Conservation (phyloP, 2,888 invertebrate species). For the Stenoptilia bipunctidactyla region DNA sequence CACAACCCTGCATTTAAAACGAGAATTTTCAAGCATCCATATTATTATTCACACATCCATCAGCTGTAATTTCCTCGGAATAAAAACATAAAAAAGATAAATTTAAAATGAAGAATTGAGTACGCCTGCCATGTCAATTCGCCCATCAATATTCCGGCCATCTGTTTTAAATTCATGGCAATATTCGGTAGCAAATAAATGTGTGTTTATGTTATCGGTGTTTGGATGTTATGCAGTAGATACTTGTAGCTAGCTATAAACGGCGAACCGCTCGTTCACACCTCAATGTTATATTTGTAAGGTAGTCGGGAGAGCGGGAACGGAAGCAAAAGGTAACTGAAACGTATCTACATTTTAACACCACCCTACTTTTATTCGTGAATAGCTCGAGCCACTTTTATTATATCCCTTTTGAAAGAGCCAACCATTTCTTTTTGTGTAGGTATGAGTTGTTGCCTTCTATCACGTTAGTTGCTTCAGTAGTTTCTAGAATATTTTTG, state of each 20-base stretch:
- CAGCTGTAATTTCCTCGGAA: constrained; percentile 7
- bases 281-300: not conserved
- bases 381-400: not conserved
- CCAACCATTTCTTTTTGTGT: no score
- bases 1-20: no score
- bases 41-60: constrained; percentile 5
- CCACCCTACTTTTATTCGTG: constrained; percentile 29
- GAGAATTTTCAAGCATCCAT: not conserved
- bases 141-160: not conserved
- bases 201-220: constrained; percentile 43
- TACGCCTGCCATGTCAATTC: not conserved
- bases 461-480: no score
- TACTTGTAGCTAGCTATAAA: constrained; percentile 21
- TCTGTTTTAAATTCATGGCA: constrained; percentile 27
- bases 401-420: not conserved
- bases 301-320: constrained; percentile 5
- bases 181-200: constrained; percentile 44
- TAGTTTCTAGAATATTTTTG: no score
- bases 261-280: constrained; percentile 10
- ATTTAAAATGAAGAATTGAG: not conserved
- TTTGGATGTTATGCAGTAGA: constrained; percentile 42
- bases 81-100: not conserved
- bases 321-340: constrained; percentile 34
- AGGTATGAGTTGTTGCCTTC: no score
- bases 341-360: constrained; percentile 26